Base-by-base conservation (phyloP, 2,888 invertebrate species). In the Plusia festucae region DNA sequence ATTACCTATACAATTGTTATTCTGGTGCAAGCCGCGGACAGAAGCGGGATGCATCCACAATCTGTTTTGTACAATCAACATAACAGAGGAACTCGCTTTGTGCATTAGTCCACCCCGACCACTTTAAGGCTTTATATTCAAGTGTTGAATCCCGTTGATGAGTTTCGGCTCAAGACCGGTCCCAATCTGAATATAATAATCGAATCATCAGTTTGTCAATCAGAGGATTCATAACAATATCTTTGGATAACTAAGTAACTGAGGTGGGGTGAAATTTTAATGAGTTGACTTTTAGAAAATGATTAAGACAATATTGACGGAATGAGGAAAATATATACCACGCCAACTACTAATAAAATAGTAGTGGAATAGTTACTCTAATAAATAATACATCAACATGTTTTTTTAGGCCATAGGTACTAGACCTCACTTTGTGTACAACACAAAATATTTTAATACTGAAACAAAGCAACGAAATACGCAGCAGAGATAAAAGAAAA, bases 11-110 rank as follows among this genome's bases (percentile, higher is more conserved):
- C 74, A 65, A 85, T 88, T 87, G 84, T 85, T 86, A 88, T 87
- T 87, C 85, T 67, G 63, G 53, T 55, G 59, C 80, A 53, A 71
- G 30, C 40, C 34, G 64, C 66, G 69, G 60, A 54, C 73, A 63
- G 60, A 53, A 65, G 70, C 70, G 66, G 70, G 68, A 75, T 79
- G 80, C 85, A 81, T 78, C 79, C 77, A 82, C 86, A 88, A 88
- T 88, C 87, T 84, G 85, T 87, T 85, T 85, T 83, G 85, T 80
- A 82, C 88, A 90, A 89, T 90, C 88, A 88, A 85, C 86, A 84
- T 85, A 82, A 81, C 81, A 80, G 83, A 83, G 73, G 71, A 78
- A 79, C 81, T 76, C 83, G 86, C 89, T 90, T 89, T 90, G 89
- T 87, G 87, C 86, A 90, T 90, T 89, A 89, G 81, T 56, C 73